phyloP scores from a whole-genome alignment of 1,140 invertebrate species.

The Subanguina moxae region DNA sequence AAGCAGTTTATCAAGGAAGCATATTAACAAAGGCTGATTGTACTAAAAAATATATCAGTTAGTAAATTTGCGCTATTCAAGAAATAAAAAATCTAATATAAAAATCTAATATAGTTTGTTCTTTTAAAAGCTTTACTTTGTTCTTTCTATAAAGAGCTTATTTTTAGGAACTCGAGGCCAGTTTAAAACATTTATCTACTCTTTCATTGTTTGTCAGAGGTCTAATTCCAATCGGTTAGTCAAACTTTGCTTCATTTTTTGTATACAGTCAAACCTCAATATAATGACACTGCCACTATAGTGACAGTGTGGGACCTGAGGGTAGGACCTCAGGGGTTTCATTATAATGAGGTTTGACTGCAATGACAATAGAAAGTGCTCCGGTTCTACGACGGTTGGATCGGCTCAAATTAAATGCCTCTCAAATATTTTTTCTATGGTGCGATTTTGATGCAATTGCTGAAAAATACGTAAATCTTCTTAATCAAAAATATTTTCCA shows the following conservation, averaged over 20 bases:
- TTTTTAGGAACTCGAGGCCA: constrained; percentile 20
- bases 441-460: constrained; percentile 31
- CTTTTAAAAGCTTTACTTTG: no score
- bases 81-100: no score
- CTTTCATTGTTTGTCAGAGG: constrained; percentile 33
- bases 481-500: constrained; percentile 1
- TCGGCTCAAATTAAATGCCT: constrained; percentile 1
- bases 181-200: constrained; percentile 25
- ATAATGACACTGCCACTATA: no score
- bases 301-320: no score
- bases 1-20: no score
- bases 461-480: constrained; percentile 25
- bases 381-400: constrained; percentile 17
- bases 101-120: no score
- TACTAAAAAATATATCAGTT: no score
- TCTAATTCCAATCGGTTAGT: constrained; percentile 31
- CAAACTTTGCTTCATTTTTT: no score
- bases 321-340: no score
- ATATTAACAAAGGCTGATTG: no score
- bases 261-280: constrained; percentile 6
- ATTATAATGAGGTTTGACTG: constrained; percentile 6
- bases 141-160: background rate
- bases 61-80: no score
- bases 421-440: constrained; percentile 38
- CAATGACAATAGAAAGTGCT: constrained; percentile 13